A percentile compares a stretch with the other conserved stretches of the same genome.
These are phyloP conservation scores for Automeris io DNA, from an alignment of 2,888 invertebrate genomes.

Conservation along the genomic window DNA sequence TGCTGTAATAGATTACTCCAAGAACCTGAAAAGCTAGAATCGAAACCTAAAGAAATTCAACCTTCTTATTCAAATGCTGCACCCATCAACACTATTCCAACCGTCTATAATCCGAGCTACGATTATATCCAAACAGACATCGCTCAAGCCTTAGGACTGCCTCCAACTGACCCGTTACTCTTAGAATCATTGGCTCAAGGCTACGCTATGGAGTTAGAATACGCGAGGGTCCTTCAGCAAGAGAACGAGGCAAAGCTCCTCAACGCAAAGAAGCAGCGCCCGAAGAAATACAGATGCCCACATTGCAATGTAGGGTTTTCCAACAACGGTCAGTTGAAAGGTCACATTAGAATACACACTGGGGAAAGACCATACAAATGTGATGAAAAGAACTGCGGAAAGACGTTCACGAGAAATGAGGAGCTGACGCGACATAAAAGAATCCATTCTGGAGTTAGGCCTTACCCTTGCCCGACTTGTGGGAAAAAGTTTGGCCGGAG, in stretches of 20 bases:
- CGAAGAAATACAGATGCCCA: conserved; percentile 94
- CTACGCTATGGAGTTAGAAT: conserved; percentile 82
- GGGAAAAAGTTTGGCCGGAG: conserved; percentile 95
- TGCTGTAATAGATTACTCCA: conserved; percentile 59
- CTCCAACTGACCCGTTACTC: conserved; percentile 64
- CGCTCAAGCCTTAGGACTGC: conserved; percentile 65
- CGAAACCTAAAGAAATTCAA: conserved; percentile 16
- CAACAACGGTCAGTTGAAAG: conserved; percentile 95
- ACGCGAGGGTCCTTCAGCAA: conserved; percentile 82
- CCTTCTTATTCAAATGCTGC: background rate
- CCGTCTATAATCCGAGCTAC: conserved; percentile 35
- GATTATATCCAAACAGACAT: conserved; percentile 64
- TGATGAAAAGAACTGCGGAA: conserved; percentile 89
- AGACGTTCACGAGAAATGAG: conserved; percentile 94
- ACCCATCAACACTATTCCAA: conserved; percentile 12
- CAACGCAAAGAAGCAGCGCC: conserved; percentile 85
- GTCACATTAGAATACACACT: conserved; percentile 93
- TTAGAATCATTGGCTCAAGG: conserved; percentile 70
- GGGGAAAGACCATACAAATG: conserved; percentile 94
- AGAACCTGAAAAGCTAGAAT: conserved; percentile 33
- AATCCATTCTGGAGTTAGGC: conserved; percentile 91
- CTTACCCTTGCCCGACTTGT: conserved; percentile 91
- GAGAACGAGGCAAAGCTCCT: conserved; percentile 82
- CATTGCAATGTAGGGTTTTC: conserved; percentile 94
- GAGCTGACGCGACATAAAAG: conserved; percentile 94